A percentile compares a stretch with the other conserved stretches of the same genome.
Conservation (phyloP, 2,113 vertebrate species). For the Rhinolophus ferrumequinum region DNA sequence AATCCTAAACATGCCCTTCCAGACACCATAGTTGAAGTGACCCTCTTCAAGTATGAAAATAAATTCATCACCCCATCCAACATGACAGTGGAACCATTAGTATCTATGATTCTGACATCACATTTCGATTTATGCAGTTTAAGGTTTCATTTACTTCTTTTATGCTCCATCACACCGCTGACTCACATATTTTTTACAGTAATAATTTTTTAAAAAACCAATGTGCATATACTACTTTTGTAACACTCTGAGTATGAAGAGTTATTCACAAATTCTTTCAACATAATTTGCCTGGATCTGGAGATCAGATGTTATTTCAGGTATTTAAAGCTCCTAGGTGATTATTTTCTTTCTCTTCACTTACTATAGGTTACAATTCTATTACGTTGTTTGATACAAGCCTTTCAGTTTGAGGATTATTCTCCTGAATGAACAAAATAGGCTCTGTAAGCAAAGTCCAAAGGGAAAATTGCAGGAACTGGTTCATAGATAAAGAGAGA, state of each 20-base stretch:
- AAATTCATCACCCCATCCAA: neutral
- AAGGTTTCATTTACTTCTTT: conserved; percentile 36
- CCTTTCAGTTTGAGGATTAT: conserved; percentile 32
- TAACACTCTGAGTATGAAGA: neutral
- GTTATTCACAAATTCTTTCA: neutral
- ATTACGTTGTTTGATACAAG: conserved; percentile 4
- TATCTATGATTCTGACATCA: neutral
- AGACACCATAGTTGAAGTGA: neutral
- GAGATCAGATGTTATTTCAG: neutral
- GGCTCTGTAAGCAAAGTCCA: conserved; percentile 2
- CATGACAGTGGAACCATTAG: neutral
- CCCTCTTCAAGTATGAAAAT: neutral
- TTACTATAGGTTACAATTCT: conserved; percentile 28
- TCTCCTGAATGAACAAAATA: conserved; percentile 47
- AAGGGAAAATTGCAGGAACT: neutral
- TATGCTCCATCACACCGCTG: neutral
- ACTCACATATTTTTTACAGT: neutral
- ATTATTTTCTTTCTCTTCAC: conserved; percentile 8
- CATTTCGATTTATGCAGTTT: neutral
- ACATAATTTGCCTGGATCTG: neutral
- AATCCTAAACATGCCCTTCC: neutral
- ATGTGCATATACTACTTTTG: neutral
- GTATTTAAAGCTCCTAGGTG: neutral
- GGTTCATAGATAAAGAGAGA: neutral
- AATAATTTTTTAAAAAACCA: neutral